Conservation (phyloP, 1,140 invertebrate species). For the Planococcus citri region DNA sequence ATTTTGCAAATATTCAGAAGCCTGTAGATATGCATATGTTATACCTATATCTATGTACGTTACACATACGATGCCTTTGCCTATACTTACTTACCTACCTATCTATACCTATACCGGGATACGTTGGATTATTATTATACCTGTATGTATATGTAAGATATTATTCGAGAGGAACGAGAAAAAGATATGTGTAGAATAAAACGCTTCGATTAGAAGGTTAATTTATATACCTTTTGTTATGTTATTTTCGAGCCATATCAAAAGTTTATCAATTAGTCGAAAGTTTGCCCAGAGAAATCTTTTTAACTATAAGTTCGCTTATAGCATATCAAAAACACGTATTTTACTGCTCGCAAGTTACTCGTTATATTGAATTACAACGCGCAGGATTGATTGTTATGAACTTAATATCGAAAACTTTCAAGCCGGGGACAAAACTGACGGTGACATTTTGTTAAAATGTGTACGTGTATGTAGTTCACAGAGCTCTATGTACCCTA, state of each 20-base stretch:
- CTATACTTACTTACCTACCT: too few species aligned
- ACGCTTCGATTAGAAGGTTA: background rate
- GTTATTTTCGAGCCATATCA: background rate
- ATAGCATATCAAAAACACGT: background rate
- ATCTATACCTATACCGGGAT: too few species aligned
- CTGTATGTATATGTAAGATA: too few species aligned
- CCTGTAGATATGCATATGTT: too few species aligned
- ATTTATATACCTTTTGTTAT: background rate
- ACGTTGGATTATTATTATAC: too few species aligned
- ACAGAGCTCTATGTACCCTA: too few species aligned
- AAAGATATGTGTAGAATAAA: background rate
- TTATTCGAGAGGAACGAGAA: too few species aligned
- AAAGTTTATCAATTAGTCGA: constrained; percentile 7
- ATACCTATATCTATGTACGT: too few species aligned
- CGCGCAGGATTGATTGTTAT: constrained; percentile 6
- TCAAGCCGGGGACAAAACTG: background rate
- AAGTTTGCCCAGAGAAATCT: background rate
- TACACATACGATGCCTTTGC: too few species aligned
- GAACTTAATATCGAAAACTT: background rate
- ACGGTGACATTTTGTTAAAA: background rate
- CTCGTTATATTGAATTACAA: background rate
- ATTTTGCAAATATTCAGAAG: too few species aligned
- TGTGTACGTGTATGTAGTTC: background rate
- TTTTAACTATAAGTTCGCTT: background rate
- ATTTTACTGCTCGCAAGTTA: background rate